A percentile compares a stretch with the other conserved stretches of the same genome.
phyloP scores from a whole-genome alignment of 2,113 vertebrate genomes.

The Pterocles burchelli region DNA sequence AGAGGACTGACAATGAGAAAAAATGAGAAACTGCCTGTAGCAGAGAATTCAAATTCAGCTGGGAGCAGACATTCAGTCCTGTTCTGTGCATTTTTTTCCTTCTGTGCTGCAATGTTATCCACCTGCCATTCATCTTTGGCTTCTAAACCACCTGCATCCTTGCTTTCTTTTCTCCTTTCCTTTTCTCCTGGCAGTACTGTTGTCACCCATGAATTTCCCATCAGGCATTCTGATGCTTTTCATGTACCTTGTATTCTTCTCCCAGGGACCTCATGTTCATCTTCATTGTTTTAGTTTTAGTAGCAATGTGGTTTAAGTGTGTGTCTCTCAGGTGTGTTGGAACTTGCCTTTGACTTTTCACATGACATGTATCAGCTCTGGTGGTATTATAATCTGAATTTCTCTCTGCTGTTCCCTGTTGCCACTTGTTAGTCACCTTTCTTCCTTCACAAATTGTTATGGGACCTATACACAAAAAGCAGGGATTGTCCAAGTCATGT shows the following conservation, averaged over 20 bases:
- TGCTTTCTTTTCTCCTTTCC: neutral
- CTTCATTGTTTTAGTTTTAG: neutral
- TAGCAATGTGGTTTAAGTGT: neutral
- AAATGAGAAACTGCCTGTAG: neutral
- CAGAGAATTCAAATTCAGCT: neutral
- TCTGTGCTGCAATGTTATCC: neutral
- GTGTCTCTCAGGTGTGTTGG: neutral
- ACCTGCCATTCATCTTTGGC: neutral
- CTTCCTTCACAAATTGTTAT: neutral
- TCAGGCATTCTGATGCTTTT: neutral
- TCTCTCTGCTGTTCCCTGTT: neutral
- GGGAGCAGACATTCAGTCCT: neutral
- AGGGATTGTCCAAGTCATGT: neutral
- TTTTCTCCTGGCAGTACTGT: neutral
- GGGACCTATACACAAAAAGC: neutral
- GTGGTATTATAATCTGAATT: neutral
- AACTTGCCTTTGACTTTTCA: neutral
- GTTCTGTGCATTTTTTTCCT: neutral
- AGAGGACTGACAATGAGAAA: neutral
- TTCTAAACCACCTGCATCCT: neutral
- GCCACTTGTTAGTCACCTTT: too few species aligned
- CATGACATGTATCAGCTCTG: fast-evolving
- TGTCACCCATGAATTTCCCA: neutral
- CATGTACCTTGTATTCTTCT: neutral
- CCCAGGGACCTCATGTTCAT: neutral